These are phyloP conservation scores for Noctua janthina DNA, from an alignment of 2,888 invertebrate species.

Conservation along the genomic window DNA sequence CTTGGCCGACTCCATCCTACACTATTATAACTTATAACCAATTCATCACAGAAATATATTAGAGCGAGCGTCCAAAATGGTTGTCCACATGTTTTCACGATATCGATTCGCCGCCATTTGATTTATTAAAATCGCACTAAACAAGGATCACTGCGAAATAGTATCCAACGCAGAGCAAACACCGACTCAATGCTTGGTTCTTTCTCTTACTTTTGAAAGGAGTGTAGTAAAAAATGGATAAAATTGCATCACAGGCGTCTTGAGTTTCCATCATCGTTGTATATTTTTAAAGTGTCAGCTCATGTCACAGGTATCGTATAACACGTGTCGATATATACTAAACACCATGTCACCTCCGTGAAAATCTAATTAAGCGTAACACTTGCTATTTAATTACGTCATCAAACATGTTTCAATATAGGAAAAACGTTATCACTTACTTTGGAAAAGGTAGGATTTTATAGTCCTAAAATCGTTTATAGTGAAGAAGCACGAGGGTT, in stretches of 20 bases:
- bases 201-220: conserved; percentile 1
- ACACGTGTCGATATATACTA: conserved; percentile 66
- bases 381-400: conserved; percentile 25
- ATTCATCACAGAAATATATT: conserved; percentile 37
- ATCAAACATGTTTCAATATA: conserved; percentile 23
- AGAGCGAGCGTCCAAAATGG: conserved; percentile 55
- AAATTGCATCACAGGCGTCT: conserved; percentile 46
- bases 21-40: neutral
- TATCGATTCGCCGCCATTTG: conserved; percentile 85
- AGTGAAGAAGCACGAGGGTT: conserved; percentile 70
- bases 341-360: conserved; percentile 35
- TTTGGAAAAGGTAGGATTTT: conserved; percentile 85
- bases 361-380: conserved; percentile 43
- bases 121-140: conserved; percentile 70
- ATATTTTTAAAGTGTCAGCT: conserved; percentile 63
- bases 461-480: conserved; percentile 79
- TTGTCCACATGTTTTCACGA: conserved; percentile 73
- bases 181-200: neutral
- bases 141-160: conserved; percentile 31
- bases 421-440: conserved; percentile 76
- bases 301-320: conserved; percentile 57
- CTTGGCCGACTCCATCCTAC: neutral
- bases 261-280: conserved; percentile 50
- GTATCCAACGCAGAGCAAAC: conserved; percentile 3
- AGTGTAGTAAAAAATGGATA: neutral